phyloP scores from a whole-genome alignment of 2,888 invertebrate species.

The Dryocosmus kuriphilus region DNA sequence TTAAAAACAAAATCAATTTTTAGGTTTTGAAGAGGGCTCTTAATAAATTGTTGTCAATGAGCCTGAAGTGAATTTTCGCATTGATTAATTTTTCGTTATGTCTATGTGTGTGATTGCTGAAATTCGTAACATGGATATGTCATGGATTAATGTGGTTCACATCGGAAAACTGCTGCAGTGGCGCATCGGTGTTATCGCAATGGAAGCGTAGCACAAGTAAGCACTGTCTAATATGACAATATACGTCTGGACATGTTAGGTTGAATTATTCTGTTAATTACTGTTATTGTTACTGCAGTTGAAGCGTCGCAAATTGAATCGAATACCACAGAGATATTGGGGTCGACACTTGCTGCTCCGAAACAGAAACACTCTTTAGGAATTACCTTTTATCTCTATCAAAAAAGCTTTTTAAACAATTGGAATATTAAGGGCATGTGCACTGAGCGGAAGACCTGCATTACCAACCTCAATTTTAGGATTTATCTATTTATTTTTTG shows the following conservation, averaged over 20 bases:
- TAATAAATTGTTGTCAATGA: not conserved
- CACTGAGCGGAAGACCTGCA: no score
- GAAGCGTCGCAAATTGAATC: constrained; percentile 56
- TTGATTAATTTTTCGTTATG: not conserved
- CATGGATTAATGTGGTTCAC: constrained; percentile 8
- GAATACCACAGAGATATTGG: constrained; percentile 52
- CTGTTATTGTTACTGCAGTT: constrained; percentile 53
- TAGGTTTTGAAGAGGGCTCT: no score
- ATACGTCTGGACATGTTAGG: constrained; percentile 43
- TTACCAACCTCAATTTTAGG: no score
- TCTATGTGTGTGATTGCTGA: not conserved
- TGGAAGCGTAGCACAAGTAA: constrained; percentile 12
- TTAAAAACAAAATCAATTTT: no score
- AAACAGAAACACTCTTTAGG: not conserved
- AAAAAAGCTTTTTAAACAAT: not conserved
- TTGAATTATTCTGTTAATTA: constrained; percentile 57
- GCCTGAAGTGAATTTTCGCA: not conserved
- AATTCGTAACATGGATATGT: not conserved
- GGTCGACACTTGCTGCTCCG: constrained; percentile 48
- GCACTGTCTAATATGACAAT: constrained; percentile 17
- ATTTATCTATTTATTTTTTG: no score
- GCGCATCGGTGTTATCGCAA: constrained; percentile 9
- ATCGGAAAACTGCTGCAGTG: constrained; percentile 19
- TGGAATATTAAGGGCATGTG: no score
- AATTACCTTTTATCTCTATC: not conserved